These are phyloP conservation scores for Hyposoter dolosus DNA, from an alignment of 2,888 invertebrate genomes.

Conservation along the genomic window DNA sequence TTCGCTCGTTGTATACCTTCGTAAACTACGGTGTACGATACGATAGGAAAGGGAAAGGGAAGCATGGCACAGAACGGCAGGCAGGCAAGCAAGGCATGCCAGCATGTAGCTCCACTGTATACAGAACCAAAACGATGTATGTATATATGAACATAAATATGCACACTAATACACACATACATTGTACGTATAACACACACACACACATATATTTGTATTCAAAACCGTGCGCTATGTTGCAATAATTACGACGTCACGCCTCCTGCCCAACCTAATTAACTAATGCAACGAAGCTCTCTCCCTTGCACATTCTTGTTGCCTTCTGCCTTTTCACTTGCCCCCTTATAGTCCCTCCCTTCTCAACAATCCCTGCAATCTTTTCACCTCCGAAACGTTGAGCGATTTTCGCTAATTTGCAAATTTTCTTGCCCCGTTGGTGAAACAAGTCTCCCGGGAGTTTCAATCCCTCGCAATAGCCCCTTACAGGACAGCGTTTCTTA, in stretches of 20 bases:
- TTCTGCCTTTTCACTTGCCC: slow-evolving; percentile 15
- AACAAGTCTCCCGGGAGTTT: not conserved
- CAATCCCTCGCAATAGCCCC: not conserved
- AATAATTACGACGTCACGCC: slow-evolving; percentile 84
- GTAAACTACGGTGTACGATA: slow-evolving; percentile 48
- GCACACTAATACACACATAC: slow-evolving; percentile 5
- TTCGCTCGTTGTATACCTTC: slow-evolving; percentile 38
- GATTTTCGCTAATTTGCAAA: slow-evolving; percentile 71
- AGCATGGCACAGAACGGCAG: slow-evolving; percentile 63
- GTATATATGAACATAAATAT: slow-evolving; percentile 31
- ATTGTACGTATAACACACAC: slow-evolving; percentile 2
- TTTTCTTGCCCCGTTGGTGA: slow-evolving; percentile 58
- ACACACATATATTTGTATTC: slow-evolving; percentile 37
- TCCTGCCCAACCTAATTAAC: slow-evolving; percentile 82
- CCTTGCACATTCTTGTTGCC: slow-evolving; percentile 48
- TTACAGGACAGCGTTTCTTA: not conserved
- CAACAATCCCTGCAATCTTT: slow-evolving; percentile 21
- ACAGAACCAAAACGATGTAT: slow-evolving; percentile 7
- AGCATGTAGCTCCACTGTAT: slow-evolving; percentile 58
- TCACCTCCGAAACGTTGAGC: slow-evolving; percentile 45
- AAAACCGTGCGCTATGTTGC: slow-evolving; percentile 77
- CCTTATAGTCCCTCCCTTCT: slow-evolving; percentile 34
- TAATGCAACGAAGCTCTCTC: slow-evolving; percentile 73
- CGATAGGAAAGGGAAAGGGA: slow-evolving; percentile 61
- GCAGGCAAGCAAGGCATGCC: slow-evolving; percentile 62